phyloP scores from a whole-genome alignment of 64 coral and sea anemone genomes.

The Orbicella faveolata region DNA sequence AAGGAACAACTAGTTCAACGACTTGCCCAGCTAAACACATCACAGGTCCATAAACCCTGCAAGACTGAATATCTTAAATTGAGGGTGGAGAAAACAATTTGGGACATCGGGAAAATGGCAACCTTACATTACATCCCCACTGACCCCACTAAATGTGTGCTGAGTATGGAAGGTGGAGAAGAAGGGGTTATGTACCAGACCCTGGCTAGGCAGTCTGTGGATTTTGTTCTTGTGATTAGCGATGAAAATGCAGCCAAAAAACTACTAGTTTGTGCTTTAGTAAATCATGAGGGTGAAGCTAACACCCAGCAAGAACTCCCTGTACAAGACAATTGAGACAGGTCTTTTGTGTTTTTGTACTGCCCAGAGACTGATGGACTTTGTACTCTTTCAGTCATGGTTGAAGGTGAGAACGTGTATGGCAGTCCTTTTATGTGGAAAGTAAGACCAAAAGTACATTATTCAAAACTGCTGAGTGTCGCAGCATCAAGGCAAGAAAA shows the following conservation, averaged over 20 bases:
- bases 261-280: background rate
- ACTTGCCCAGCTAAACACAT: background rate
- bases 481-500: background rate
- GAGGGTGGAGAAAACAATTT: background rate
- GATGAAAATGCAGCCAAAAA: background rate
- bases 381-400: background rate
- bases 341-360: background rate
- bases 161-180: slow-evolving; percentile 9
- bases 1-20: background rate
- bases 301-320: background rate
- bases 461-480: background rate
- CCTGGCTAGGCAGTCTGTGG: background rate
- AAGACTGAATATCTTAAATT: slow-evolving; percentile 1
- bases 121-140: background rate
- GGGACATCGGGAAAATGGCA: background rate
- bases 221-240: background rate
- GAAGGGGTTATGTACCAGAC: slow-evolving; percentile 18
- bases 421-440: slow-evolving; percentile 16
- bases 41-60: slow-evolving; percentile 1
- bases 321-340: background rate
- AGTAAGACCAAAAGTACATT: background rate
- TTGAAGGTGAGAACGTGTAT: background rate
- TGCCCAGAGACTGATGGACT: background rate
- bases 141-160: background rate
- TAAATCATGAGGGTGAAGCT: background rate